A percentile compares a stretch with the other conserved stretches of the same genome.
These are phyloP conservation scores for Bombus confusus DNA, from an alignment of 1,140 invertebrate genomes.

Conservation along the genomic window DNA sequence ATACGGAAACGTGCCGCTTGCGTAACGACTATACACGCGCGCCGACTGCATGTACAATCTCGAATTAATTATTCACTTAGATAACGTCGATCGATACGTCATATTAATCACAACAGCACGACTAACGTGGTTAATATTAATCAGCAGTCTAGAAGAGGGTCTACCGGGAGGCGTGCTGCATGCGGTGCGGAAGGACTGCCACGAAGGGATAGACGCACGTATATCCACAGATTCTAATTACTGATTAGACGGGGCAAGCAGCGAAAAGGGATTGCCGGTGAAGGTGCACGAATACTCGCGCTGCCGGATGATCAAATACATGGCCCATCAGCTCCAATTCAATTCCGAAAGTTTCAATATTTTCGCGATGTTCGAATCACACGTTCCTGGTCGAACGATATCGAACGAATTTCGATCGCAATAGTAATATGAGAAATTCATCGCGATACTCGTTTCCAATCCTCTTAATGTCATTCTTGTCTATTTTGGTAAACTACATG, in stretches of 20 bases:
- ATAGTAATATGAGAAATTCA: neutral
- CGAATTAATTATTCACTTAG: constrained; percentile 71
- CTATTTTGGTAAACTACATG: too few relatives aligned
- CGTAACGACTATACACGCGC: constrained; percentile 44
- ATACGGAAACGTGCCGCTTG: constrained; percentile 44
- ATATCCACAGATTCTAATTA: constrained; percentile 73
- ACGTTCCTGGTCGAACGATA: neutral
- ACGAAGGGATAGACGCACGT: constrained; percentile 50
- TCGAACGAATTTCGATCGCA: neutral
- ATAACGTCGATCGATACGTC: constrained; percentile 71
- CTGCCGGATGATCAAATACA: constrained; percentile 41
- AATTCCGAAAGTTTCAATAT: constrained; percentile 32
- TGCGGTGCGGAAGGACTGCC: constrained; percentile 41
- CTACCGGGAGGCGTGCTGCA: constrained; percentile 39
- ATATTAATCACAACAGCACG: constrained; percentile 65
- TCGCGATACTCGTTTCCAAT: neutral
- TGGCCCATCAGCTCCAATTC: constrained; percentile 9
- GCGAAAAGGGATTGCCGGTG: constrained; percentile 53
- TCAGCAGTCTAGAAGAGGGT: constrained; percentile 64
- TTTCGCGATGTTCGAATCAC: neutral
- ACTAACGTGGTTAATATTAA: constrained; percentile 73
- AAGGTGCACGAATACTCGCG: constrained; percentile 20
- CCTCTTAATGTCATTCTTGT: neutral
- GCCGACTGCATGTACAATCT: constrained; percentile 62
- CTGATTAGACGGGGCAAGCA: constrained; percentile 65